These are phyloP conservation scores for Bradypus variegatus DNA, from an alignment of 2,797 vertebrate species.

Conservation along the genomic window DNA sequence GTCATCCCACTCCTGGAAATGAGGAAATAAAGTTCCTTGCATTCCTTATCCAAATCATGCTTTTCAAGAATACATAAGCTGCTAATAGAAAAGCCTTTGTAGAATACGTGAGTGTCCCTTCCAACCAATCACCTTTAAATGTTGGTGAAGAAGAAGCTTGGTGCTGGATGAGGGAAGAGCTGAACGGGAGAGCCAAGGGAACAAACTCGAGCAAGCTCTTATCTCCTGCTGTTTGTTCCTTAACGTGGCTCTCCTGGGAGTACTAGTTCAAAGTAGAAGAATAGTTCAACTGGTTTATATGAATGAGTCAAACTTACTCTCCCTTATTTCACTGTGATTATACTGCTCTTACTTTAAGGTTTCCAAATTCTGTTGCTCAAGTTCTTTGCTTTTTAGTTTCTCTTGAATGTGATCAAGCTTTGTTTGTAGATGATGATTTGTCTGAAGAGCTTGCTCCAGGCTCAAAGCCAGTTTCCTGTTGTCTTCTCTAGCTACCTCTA, in stretches of 20 bases:
- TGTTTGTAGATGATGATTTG: constrained; percentile 65
- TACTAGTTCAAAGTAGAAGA: neutral
- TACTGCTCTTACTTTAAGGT: constrained; percentile 65
- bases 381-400: constrained; percentile 65
- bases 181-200: neutral
- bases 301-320: neutral
- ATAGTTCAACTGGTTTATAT: neutral
- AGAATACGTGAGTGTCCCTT: neutral
- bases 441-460: constrained; percentile 71
- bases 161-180: neutral
- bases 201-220: rapidly evolving
- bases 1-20: neutral
- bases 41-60: neutral
- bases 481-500: constrained; percentile 69
- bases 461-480: constrained; percentile 69
- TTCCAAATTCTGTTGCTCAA: constrained; percentile 63
- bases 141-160: neutral
- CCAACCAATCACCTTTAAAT: neutral
- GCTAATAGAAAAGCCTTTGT: neutral
- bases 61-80: neutral
- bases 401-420: constrained; percentile 66
- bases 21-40: too few species aligned
- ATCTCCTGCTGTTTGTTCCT: neutral
- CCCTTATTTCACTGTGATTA: neutral
- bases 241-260: neutral